Evolutionary conservation across 2,888 invertebrate genomes (phyloP), one percentile per base, ranked within the genome.

Genomic region (Agrenia bidenticulata): DNA sequence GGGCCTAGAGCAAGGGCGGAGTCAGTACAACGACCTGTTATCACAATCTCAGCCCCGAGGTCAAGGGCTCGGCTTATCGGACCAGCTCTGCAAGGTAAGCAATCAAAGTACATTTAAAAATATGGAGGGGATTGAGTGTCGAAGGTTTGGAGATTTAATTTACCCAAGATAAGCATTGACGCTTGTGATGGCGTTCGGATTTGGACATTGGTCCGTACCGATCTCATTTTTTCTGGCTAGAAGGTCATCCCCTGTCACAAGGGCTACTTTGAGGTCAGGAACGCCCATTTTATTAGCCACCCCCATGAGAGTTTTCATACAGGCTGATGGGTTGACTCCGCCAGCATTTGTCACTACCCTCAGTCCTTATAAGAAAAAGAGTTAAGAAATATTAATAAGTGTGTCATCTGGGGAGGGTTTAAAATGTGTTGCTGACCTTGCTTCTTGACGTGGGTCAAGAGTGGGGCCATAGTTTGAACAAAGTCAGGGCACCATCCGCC

Each of bases 11-110:
- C 81, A 50, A 83, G 67, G 26, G 82, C 81, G 75, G 82, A 82
- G 76, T 83, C 83, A 9, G 80, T 80, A 78, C 82, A 83, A 56
- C 83, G 71, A 2, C 83, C 83, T 37, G 83, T 83, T n/a, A 83
- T 78, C 1, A 83, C 82, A 59, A 83, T 77, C 76, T 83, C 82
- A 21, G 83, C 83, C 32, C 82, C 83, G 55, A 78, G 74, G 55
- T 81, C 80, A 51, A 83, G 73, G 13, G 82, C 82, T 64, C 78
- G 72, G 11, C 78, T 77, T 57, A 83, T 81, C 2, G 82, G 80
- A 9, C 80, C 81, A 63, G 82, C 81, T 39, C 82, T 81, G 69
- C 37, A 76, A 59, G 1, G 13, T 58, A 4, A 51, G n/a, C n/a
- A n/a, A n/a, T n/a, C n/a, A n/a, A n/a, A n/a, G n/a, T n/a, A n/a